phyloP scores from a whole-genome alignment of 2,888 invertebrate species.

The Barypeithes pellucidus region DNA sequence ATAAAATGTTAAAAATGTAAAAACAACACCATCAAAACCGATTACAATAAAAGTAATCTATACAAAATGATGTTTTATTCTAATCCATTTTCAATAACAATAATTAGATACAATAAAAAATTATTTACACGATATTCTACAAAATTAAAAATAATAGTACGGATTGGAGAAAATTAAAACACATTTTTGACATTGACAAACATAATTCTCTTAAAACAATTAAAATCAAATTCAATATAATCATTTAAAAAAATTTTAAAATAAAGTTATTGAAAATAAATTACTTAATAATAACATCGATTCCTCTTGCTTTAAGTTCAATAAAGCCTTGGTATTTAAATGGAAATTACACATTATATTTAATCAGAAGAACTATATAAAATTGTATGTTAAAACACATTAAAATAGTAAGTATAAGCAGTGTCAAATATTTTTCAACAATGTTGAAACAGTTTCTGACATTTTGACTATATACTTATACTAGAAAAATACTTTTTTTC shows the following conservation, averaged over 20 bases:
- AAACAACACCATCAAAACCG: conserved; percentile 57
- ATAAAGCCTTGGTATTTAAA: conserved; percentile 61
- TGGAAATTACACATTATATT: conserved; percentile 56
- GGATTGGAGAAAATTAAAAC: conserved; percentile 22
- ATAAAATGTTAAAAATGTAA: conserved; percentile 58
- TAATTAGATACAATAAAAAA: conserved; percentile 8
- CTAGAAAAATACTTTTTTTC: conserved; percentile 55
- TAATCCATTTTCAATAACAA: conserved; percentile 56
- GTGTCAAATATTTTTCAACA: conserved; percentile 51
- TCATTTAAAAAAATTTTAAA: conserved; percentile 10
- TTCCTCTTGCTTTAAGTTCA: conserved; percentile 57
- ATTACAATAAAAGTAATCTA: conserved; percentile 59
- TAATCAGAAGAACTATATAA: conserved; percentile 38
- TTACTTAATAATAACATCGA: conserved; percentile 37
- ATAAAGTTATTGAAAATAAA: conserved; percentile 44
- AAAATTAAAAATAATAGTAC: conserved; percentile 15
- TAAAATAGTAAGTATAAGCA: conserved; percentile 60
- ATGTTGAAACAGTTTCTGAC: conserved; percentile 14
- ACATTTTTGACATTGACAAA: neutral
- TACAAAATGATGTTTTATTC: conserved; percentile 55
- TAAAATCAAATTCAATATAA: conserved; percentile 32
- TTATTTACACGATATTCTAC: conserved; percentile 11
- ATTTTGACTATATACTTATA: conserved; percentile 58
- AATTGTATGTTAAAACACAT: conserved; percentile 64
- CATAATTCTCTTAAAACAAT: conserved; percentile 16